phyloP scores from a whole-genome alignment of 35 echinoderm and acorn worm genomes.

The Apostichopus japonicus region DNA sequence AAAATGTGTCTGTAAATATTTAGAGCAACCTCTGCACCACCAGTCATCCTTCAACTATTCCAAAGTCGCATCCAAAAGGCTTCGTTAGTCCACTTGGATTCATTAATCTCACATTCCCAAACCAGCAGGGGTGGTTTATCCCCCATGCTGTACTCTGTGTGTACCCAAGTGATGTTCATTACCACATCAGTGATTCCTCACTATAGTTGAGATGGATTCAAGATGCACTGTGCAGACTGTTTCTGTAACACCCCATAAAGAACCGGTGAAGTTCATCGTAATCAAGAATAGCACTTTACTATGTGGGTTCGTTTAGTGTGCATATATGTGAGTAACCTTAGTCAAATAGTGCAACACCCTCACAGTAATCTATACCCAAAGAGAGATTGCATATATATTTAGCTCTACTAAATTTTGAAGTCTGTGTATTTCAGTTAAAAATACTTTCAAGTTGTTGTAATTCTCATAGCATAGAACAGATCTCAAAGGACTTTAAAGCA shows the following conservation, averaged over 20 bases:
- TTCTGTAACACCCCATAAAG: background rate
- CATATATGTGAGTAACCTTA: too few species aligned
- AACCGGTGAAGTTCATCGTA: too few species aligned
- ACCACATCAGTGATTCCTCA: background rate
- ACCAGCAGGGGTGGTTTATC: slow-evolving; percentile 3
- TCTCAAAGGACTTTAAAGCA: too few species aligned
- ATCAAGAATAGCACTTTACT: too few species aligned
- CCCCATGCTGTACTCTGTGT: slow-evolving; percentile 30
- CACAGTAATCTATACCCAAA: background rate
- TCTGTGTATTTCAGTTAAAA: too few species aligned
- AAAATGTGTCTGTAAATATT: slow-evolving; percentile 1
- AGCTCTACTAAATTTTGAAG: background rate
- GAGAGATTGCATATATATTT: slow-evolving; percentile 5
- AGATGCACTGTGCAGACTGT: background rate
- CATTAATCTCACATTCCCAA: slow-evolving; percentile 7
- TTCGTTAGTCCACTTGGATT: background rate
- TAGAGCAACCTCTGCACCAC: background rate
- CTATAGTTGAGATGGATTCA: background rate
- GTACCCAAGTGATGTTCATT: slow-evolving; percentile 51
- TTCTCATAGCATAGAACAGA: too few species aligned
- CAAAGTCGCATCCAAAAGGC: background rate
- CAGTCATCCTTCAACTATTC: slow-evolving; percentile 22
- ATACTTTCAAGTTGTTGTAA: too few species aligned
- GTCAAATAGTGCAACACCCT: background rate
- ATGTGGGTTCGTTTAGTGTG: too few species aligned